phyloP scores from a whole-genome alignment of 2,888 invertebrate genomes.

The Nemotelus pantherinus region DNA sequence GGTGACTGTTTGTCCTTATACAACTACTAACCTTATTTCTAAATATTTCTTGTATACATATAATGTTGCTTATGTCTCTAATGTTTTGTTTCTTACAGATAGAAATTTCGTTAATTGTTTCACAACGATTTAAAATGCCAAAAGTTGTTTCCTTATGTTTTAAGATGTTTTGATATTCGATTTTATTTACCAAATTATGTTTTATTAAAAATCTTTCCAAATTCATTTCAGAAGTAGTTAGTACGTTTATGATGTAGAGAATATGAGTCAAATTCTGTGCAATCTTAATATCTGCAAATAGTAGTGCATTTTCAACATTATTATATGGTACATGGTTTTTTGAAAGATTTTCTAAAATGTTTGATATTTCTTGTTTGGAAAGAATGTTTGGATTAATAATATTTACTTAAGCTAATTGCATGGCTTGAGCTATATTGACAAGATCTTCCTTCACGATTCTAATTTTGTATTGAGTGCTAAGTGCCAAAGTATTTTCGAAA shows the following conservation, averaged over 20 bases:
- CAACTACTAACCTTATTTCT: constrained; percentile 20
- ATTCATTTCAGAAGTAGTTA: constrained; percentile 6
- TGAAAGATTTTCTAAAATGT: constrained; percentile 11
- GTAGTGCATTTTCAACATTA: constrained; percentile 31
- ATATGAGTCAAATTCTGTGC: constrained; percentile 21
- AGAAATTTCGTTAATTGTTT: constrained; percentile 10
- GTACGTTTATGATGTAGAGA: constrained; percentile 37
- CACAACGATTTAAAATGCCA: constrained; percentile 10
- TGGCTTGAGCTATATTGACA: background rate
- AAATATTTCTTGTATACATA: constrained; percentile 26
- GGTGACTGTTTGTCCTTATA: constrained; percentile 29
- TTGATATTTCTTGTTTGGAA: constrained; percentile 23
- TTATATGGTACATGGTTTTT: constrained; percentile 27
- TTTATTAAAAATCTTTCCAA: constrained; percentile 26
- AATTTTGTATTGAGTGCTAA: constrained; percentile 13
- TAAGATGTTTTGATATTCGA: constrained; percentile 14
- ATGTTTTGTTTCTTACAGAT: constrained; percentile 36
- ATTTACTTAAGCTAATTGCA: background rate
- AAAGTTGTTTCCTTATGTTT: background rate
- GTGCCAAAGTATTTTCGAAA: background rate
- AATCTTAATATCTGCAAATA: constrained; percentile 12
- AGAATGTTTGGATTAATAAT: constrained; percentile 15
- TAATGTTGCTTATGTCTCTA: constrained; percentile 23
- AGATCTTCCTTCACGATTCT: background rate
- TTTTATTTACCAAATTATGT: constrained; percentile 23